Evolutionary conservation across 1,140 invertebrate species (phyloP), one percentile per base, ranked within the genome.

Genomic region (Galleria mellonella): DNA sequence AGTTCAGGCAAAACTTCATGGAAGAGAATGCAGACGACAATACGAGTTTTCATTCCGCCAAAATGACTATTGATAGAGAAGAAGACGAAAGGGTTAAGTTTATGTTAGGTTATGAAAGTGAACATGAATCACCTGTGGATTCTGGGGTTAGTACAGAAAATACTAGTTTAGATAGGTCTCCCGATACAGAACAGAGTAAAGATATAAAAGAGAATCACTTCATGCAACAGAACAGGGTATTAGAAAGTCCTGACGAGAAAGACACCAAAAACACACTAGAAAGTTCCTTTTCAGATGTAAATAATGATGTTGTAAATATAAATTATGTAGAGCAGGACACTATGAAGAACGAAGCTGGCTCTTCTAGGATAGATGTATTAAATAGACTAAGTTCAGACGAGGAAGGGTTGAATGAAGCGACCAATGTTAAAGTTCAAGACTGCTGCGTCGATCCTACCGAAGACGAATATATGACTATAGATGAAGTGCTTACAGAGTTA

Each of bases 111-210:
- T 85, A 87, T 39, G 84, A 86, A 27, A 86, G 83, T 45, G 83
- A 87, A n/a, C 76, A 82, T 7, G 82, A 86, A 42, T 86, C 83
- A 27, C 90, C 91, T 1, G 89, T 83, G 0, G 92, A 93, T 66
- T 92, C 91, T 0, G 91, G 92, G 0, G 91, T 93, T 31, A 92
- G 90, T 52, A 93, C 91, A 0, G 91, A 92, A 67, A 93, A 91
- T 43, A 92, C 91, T 4, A 92, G 91, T 61, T 69, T 93, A 64
- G 89, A 90, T 66, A 72, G 88, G 51, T 89, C 89, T 1, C 89
- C 89, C 0, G 89, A 88, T 48, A 82, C 88, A 9, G 89, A 89
- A 27, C 65, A 75, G 28, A 72, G 47, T 52, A 82, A 81, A 53
- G 72, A 72, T 12, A 42, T 76, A 1, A 70, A 72, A 52, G 71